Conservation (phyloP, 2,888 invertebrate genomes). For the Papilio demoleus region DNA sequence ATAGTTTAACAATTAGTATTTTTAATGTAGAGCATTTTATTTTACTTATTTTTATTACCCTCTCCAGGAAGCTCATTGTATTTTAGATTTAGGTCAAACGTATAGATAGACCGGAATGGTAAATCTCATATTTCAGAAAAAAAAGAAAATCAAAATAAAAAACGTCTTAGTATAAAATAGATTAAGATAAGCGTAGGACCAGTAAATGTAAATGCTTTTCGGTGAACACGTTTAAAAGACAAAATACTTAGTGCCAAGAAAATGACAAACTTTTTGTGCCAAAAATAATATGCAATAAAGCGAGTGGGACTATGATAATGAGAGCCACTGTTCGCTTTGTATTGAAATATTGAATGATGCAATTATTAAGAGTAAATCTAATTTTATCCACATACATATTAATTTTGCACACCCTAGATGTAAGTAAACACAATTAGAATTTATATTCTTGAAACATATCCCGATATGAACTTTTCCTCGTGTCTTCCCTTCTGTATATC, state of each 20-base stretch:
- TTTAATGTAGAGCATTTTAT: conserved; percentile 68
- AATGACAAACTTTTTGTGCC: conserved; percentile 67
- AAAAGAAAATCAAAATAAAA: conserved; percentile 57
- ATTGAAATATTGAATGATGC: conserved; percentile 28
- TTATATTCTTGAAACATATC: conserved; percentile 75
- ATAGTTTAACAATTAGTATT: conserved; percentile 74
- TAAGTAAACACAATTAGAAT: conserved; percentile 69
- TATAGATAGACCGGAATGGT: conserved; percentile 73
- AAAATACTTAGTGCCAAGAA: conserved; percentile 66
- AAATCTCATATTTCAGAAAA: conserved; percentile 76
- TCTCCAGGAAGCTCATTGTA: conserved; percentile 82
- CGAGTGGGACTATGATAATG: conserved; percentile 31
- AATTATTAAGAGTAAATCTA: conserved; percentile 50
- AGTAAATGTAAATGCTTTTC: conserved; percentile 69
- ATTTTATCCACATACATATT: conserved; percentile 66
- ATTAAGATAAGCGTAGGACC: conserved; percentile 76
- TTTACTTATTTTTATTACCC: conserved; percentile 76
- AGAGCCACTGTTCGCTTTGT: conserved; percentile 22
- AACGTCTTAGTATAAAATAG: conserved; percentile 70
- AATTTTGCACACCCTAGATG: conserved; percentile 76
- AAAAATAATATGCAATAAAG: conserved; percentile 53
- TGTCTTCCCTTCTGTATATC: conserved; percentile 81
- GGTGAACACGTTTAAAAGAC: conserved; percentile 55
- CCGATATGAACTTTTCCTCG: conserved; percentile 60
- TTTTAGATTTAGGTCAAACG: conserved; percentile 73